Conservation (phyloP, 1,140 invertebrate genomes). For the Drosophila rufa region DNA sequence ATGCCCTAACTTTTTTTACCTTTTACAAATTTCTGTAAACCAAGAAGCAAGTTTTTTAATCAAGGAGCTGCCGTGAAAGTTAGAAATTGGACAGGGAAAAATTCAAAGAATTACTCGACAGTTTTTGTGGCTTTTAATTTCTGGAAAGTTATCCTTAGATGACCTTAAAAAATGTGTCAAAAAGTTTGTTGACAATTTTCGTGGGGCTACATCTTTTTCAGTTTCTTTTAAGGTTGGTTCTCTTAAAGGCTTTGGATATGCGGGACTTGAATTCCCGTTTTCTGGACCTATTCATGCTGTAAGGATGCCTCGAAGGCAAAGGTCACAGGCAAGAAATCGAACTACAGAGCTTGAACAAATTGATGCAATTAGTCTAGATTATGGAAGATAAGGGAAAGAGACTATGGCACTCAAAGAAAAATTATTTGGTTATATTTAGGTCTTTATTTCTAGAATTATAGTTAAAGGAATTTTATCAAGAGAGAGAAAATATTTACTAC, state of each 20-base stretch:
- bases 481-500: not conserved
- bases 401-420: not conserved
- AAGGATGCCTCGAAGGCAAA: not conserved
- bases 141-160: slow-evolving; percentile 1
- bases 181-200: slow-evolving; percentile 1
- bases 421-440: not conserved
- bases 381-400: not conserved
- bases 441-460: not conserved
- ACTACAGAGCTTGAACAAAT: slow-evolving; percentile 31
- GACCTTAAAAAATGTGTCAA: slow-evolving; percentile 1
- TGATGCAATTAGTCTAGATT: slow-evolving; percentile 36
- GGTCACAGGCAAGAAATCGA: slow-evolving; percentile 6
- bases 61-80: slow-evolving; percentile 9
- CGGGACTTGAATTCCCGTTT: not conserved
- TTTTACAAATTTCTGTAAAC: not conserved
- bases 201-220: not conserved
- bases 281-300: not conserved
- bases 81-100: not conserved
- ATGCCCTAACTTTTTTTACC: not conserved
- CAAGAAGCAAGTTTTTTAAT: slow-evolving; percentile 17
- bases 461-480: not conserved
- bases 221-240: not conserved
- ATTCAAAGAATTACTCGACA: not conserved
- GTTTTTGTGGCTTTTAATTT: slow-evolving; percentile 22
- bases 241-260: not conserved